phyloP scores from a whole-genome alignment of 2,113 vertebrate genomes.

The Saguinus imperator region DNA sequence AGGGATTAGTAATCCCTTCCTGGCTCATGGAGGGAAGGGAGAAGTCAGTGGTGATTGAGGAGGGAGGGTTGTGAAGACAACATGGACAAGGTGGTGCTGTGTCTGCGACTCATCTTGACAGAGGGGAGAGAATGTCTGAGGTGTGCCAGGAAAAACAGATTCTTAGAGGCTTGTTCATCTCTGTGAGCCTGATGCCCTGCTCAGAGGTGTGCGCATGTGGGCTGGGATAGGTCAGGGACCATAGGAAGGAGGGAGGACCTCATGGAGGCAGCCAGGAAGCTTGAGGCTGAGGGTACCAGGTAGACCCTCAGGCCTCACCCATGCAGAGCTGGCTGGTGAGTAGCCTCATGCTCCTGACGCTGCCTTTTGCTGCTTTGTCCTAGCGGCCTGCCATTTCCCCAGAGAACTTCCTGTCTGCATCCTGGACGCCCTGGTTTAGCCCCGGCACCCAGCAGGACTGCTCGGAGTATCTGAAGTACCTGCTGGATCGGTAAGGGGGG shows the following conservation, averaged over 20 bases:
- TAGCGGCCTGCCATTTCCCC: conserved; percentile 89
- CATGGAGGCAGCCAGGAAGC: background rate
- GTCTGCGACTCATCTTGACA: background rate
- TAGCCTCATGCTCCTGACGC: background rate
- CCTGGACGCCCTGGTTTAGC: conserved; percentile 91
- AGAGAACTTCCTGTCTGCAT: conserved; percentile 87
- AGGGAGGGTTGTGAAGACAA: background rate
- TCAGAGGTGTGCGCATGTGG: background rate
- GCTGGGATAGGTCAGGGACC: background rate
- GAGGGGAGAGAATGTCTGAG: background rate
- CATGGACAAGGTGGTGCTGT: background rate
- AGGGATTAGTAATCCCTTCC: background rate
- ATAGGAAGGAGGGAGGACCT: no score
- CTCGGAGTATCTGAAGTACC: conserved; percentile 90
- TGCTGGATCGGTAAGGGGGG: conserved; percentile 85
- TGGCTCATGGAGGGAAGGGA: background rate
- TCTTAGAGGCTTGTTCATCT: background rate
- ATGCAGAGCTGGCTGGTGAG: background rate
- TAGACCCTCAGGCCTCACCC: background rate
- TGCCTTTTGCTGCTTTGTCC: background rate
- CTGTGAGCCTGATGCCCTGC: rapidly evolving
- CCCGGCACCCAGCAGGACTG: conserved; percentile 90
- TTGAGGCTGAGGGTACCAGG: background rate
- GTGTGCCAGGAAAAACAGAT: background rate
- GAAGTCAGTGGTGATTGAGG: background rate